Percentiles rank a stretch among this genome's conserved stretches.
Conservation (phyloP, 2,113 vertebrate genomes). For the Asarcornis scutulata region DNA sequence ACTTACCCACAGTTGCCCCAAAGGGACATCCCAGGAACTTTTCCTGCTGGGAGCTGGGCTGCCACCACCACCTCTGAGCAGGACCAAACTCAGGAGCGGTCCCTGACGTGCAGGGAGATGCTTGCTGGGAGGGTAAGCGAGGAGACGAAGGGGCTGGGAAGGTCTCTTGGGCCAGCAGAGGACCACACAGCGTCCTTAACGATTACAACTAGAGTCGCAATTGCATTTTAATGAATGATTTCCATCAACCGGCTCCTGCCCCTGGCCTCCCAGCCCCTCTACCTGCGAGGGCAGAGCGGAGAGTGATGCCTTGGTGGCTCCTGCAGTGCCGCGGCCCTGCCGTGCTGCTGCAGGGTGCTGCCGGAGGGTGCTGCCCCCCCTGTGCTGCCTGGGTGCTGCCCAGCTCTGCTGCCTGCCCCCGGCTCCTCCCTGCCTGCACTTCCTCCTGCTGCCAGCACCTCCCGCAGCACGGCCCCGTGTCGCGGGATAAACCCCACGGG, state of each 20-base stretch:
- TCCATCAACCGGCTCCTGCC: not conserved
- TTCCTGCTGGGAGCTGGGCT: not conserved
- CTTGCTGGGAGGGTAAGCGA: not conserved
- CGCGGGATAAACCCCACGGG: not conserved
- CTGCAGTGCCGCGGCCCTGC: not conserved
- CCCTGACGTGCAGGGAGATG: not conserved
- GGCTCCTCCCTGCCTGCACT: not conserved
- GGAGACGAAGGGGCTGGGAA: not conserved
- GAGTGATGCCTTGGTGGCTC: accelerated
- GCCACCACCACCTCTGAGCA: not conserved
- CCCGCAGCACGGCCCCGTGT: accelerated
- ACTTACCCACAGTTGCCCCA: not conserved
- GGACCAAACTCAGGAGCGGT: not conserved
- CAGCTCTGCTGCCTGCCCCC: not conserved
- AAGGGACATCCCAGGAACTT: not conserved
- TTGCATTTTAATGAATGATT: not conserved
- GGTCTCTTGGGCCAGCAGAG: not conserved
- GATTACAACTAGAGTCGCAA: not conserved
- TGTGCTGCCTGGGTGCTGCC: not conserved
- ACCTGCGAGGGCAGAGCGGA: accelerated
- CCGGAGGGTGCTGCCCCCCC: not conserved
- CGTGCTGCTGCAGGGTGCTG: not conserved
- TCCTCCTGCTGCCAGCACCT: not conserved
- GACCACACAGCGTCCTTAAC: not conserved
- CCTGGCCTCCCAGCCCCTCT: not conserved